Conservation (phyloP, 2,797 vertebrate species). For the Synaphobranchus kaupii region DNA sequence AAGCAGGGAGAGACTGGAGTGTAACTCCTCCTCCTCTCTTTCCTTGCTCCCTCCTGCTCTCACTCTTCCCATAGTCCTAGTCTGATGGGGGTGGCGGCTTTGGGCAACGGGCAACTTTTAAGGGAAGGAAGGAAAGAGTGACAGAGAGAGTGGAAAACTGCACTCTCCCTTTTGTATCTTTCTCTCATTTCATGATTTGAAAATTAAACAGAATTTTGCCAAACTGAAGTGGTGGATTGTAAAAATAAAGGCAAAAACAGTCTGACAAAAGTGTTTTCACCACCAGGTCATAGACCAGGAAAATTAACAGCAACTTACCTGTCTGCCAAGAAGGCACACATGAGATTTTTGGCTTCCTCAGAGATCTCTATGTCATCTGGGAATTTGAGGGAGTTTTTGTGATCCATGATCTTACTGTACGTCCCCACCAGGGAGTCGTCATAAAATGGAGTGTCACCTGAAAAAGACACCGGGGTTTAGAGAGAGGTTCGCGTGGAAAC, state of each 20-base stretch:
- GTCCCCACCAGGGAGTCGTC: conserved; percentile 96
- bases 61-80: conserved; percentile 57
- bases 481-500: background rate
- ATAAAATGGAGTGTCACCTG: conserved; percentile 97
- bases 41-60: background rate
- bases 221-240: background rate
- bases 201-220: background rate
- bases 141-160: conserved; percentile 46
- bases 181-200: background rate
- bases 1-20: conserved; percentile 15
- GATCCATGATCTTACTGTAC: conserved; percentile 99
- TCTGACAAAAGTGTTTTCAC: background rate
- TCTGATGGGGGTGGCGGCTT: conserved; percentile 43
- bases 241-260: background rate
- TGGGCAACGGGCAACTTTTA: conserved; percentile 43
- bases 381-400: conserved; percentile 89
- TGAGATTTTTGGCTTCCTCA: conserved; percentile 87
- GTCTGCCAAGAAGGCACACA: conserved; percentile 93
- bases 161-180: conserved; percentile 31
- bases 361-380: conserved; percentile 92
- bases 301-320: conserved; percentile 71
- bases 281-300: background rate
- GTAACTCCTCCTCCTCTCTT: conserved; percentile 25
- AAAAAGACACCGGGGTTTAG: conserved; percentile 41
- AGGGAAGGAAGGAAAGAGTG: conserved; percentile 30